Evolutionary conservation across 2,113 vertebrate species (phyloP).

Genomic region (Columba janthina): DNA sequence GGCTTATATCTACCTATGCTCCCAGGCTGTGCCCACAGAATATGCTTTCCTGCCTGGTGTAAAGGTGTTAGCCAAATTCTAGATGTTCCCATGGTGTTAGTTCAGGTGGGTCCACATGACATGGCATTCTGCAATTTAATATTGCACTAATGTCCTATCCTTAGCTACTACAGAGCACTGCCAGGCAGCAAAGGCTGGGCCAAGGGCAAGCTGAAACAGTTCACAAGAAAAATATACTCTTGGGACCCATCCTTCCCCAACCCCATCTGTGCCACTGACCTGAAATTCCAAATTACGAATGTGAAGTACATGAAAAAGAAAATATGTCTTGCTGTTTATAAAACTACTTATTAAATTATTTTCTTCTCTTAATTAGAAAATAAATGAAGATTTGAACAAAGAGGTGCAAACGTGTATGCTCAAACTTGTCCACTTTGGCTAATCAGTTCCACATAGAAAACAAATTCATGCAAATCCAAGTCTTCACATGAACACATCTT

Average conservation of each 20-base stretch:
- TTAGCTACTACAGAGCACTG: neutral
- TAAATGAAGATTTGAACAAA: slow-evolving; percentile 4
- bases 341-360: neutral
- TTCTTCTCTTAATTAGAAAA: slow-evolving; percentile 1
- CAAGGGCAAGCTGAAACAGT: neutral
- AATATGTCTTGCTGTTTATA: neutral
- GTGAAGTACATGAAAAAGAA: neutral
- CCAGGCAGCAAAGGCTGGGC: neutral
- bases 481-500: neutral
- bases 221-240: neutral
- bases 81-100: neutral
- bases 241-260: neutral
- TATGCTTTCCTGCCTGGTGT: neutral
- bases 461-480: slow-evolving; percentile 11
- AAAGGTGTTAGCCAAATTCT: neutral
- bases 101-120: neutral
- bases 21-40: neutral
- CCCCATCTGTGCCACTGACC: neutral
- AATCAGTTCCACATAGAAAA: slow-evolving; percentile 4
- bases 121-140: neutral
- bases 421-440: neutral
- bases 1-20: neutral
- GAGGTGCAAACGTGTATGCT: neutral
- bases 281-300: neutral
- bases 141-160: neutral